These are phyloP conservation scores for Sesamia inferens DNA, from an alignment of 2,888 invertebrate species.

Conservation along the genomic window DNA sequence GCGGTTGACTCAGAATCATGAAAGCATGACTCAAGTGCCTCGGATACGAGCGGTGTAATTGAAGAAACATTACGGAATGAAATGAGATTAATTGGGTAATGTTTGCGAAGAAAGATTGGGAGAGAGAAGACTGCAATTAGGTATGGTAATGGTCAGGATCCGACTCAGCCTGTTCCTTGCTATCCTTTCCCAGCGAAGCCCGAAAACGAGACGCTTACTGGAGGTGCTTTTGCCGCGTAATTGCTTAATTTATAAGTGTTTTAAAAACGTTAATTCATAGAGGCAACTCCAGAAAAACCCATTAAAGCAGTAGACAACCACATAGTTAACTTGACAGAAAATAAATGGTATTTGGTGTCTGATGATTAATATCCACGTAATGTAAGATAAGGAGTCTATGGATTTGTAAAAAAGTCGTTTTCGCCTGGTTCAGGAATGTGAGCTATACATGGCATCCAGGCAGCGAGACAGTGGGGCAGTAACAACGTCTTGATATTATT, in stretches of 20 bases:
- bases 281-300: not conserved
- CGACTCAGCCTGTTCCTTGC: not conserved
- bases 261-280: not conserved
- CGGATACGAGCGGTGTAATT: conserved; percentile 38
- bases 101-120: conserved; percentile 4
- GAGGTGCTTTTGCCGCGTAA: not conserved
- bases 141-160: not conserved
- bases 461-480: not conserved
- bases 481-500: not conserved
- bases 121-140: not conserved
- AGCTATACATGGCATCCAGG: no score
- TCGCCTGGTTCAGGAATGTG: not conserved
- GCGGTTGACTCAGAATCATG: conserved; percentile 68
- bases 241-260: not conserved
- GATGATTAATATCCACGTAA: not conserved
- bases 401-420: not conserved
- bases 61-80: conserved; percentile 42
- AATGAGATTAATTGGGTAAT: conserved; percentile 24
- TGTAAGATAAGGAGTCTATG: not conserved
- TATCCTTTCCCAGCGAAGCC: not conserved
- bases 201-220: not conserved
- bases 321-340: not conserved
- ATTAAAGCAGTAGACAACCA: not conserved
- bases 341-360: not conserved
- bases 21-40: conserved; percentile 70